phyloP scores from a whole-genome alignment of 2,888 invertebrate species.

The Periphyllus acericola region DNA sequence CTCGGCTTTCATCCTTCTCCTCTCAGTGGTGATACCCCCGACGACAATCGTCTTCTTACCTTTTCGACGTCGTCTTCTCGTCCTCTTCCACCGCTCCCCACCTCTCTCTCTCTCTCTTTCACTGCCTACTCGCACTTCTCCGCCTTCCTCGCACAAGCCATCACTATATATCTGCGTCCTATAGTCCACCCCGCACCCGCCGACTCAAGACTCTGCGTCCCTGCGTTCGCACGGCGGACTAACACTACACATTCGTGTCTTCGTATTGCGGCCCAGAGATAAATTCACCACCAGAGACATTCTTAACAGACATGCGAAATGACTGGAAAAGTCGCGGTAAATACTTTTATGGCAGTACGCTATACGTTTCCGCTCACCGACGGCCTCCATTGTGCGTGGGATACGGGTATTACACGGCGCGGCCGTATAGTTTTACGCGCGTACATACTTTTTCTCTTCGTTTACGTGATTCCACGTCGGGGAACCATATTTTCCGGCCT shows the following conservation, averaged over 20 bases:
- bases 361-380: neutral
- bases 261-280: constrained; percentile 11
- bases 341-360: constrained; percentile 12
- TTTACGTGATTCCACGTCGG: constrained; percentile 24
- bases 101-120: neutral
- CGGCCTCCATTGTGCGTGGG: neutral
- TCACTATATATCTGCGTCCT: neutral
- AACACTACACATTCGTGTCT: neutral
- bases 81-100: neutral
- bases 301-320: constrained; percentile 40
- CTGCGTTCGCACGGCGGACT: neutral
- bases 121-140: neutral
- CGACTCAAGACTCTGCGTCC: too few relatives aligned
- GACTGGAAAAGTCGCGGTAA: constrained; percentile 44
- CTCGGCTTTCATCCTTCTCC: too few relatives aligned
- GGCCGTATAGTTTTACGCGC: neutral
- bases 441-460: neutral
- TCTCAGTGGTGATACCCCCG: neutral
- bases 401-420: neutral
- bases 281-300: constrained; percentile 44
- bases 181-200: too few relatives aligned
- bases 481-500: neutral
- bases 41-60: neutral
- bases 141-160: neutral
- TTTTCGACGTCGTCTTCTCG: neutral